phyloP scores from a whole-genome alignment of 2,797 vertebrate species.

The Clarias pachynema region DNA sequence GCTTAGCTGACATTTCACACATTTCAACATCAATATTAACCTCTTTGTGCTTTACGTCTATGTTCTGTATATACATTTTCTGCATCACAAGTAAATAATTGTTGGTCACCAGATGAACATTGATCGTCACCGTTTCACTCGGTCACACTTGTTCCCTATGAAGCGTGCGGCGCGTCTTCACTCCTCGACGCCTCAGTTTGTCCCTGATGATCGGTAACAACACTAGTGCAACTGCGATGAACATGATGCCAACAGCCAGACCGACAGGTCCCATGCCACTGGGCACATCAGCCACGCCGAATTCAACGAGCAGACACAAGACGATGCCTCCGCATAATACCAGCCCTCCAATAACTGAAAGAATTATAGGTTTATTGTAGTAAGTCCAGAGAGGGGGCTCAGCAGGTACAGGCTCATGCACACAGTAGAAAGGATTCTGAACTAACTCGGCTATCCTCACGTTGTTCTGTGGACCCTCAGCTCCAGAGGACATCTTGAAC shows the following conservation, averaged over 20 bases:
- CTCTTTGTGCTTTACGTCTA: background rate
- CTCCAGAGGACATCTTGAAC: slow-evolving; percentile 40
- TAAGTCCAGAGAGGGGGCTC: slow-evolving; percentile 57
- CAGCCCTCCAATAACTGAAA: slow-evolving; percentile 63
- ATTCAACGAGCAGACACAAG: slow-evolving; percentile 62
- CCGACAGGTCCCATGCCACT: slow-evolving; percentile 61
- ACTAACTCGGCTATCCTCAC: slow-evolving; percentile 19
- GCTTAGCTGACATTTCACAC: background rate
- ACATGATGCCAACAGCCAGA: slow-evolving; percentile 69
- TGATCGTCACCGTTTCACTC: background rate
- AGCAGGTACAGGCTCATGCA: background rate
- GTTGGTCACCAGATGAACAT: background rate
- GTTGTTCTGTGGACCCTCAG: slow-evolving; percentile 22
- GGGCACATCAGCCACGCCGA: slow-evolving; percentile 30
- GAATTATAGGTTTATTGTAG: slow-evolving; percentile 70
- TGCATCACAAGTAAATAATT: background rate
- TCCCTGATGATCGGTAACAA: slow-evolving; percentile 71
- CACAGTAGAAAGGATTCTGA: slow-evolving; percentile 45
- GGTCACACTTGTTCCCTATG: slow-evolving; percentile 49
- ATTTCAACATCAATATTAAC: background rate
- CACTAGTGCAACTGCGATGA: slow-evolving; percentile 69
- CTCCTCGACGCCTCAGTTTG: slow-evolving; percentile 55
- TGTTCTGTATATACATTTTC: background rate
- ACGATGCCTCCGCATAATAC: slow-evolving; percentile 57
- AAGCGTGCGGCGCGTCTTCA: slow-evolving; percentile 18